These are phyloP conservation scores for Proctacanthus coquilletti DNA, from an alignment of 1,140 invertebrate genomes.

Conservation along the genomic window DNA sequence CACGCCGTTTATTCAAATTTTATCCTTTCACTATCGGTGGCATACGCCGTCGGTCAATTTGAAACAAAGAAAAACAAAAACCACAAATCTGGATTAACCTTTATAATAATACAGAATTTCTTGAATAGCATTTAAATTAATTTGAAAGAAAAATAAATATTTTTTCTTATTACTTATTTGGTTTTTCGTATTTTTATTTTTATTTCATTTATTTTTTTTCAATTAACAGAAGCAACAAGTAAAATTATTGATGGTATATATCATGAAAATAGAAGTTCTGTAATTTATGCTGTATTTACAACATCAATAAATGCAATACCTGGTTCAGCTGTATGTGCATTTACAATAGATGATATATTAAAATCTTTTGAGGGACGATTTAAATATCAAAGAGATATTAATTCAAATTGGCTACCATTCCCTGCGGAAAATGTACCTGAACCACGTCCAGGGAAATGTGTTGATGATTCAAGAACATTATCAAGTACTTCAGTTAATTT, in stretches of 20 bases:
- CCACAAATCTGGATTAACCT: too few species aligned
- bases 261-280: constrained; percentile 54
- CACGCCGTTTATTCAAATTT: too few species aligned
- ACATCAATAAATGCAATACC: constrained; percentile 89
- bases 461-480: constrained; percentile 75
- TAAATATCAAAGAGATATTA: constrained; percentile 81
- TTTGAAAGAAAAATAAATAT: not conserved
- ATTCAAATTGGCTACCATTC: constrained; percentile 84
- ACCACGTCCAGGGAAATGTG: constrained; percentile 73
- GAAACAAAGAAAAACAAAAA: too few species aligned
- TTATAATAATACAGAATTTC: too few species aligned
- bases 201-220: constrained; percentile 7
- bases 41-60: too few species aligned
- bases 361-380: constrained; percentile 80
- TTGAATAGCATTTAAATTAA: too few species aligned
- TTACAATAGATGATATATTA: constrained; percentile 74
- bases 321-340: constrained; percentile 93
- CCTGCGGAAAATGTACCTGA: constrained; percentile 47
- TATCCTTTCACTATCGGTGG: too few species aligned
- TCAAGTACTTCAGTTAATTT: constrained; percentile 83
- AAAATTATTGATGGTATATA: constrained; percentile 39
- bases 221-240: constrained; percentile 33
- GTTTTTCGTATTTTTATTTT: constrained; percentile 4
- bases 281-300: constrained; percentile 92
- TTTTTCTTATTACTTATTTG: not conserved